Evolutionary conservation across 30 jellyfish, hydroid and myxozoan genomes (phyloP).

Genomic region (Pelagia noctiluca): DNA sequence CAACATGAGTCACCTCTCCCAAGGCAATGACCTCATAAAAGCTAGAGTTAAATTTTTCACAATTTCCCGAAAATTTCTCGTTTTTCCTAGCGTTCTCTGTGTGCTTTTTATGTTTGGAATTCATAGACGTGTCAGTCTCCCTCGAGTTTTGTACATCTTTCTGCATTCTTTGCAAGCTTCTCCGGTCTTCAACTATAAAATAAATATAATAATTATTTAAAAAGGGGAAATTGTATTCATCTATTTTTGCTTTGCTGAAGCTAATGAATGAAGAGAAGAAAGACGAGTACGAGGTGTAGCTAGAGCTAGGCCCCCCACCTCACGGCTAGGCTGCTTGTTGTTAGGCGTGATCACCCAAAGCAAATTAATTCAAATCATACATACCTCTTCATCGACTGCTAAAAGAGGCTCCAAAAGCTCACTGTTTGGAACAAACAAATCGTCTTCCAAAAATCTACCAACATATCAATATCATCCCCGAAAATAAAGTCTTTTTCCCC

Average conservation of each 20-base stretch:
- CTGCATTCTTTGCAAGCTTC: slow-evolving; percentile 4
- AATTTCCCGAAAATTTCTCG: slow-evolving; percentile 16
- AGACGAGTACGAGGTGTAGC: no score
- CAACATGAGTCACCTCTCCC: neutral
- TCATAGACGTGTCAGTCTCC: neutral
- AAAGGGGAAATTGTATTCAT: slow-evolving; percentile 2
- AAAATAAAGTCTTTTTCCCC: neutral
- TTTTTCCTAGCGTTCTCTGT: neutral
- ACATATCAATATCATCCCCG: neutral
- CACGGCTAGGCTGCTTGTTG: neutral
- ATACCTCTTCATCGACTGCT: slow-evolving; percentile 1
- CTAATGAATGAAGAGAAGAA: neutral
- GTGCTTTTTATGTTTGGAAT: slow-evolving; percentile 2
- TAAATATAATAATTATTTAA: no score
- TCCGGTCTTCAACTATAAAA: neutral
- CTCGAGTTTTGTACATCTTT: slow-evolving; percentile 3
- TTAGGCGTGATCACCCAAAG: slow-evolving; percentile 4
- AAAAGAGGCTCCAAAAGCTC: neutral
- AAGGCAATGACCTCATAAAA: slow-evolving; percentile 16
- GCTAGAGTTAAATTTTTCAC: neutral
- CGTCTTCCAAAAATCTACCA: slow-evolving; percentile 2
- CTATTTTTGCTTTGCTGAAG: slow-evolving; percentile 1
- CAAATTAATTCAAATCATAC: neutral
- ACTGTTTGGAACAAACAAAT: neutral
- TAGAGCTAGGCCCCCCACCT: neutral